These are phyloP conservation scores for Chromis chromis DNA, from an alignment of 2,797 vertebrate species.

Conservation along the genomic window DNA sequence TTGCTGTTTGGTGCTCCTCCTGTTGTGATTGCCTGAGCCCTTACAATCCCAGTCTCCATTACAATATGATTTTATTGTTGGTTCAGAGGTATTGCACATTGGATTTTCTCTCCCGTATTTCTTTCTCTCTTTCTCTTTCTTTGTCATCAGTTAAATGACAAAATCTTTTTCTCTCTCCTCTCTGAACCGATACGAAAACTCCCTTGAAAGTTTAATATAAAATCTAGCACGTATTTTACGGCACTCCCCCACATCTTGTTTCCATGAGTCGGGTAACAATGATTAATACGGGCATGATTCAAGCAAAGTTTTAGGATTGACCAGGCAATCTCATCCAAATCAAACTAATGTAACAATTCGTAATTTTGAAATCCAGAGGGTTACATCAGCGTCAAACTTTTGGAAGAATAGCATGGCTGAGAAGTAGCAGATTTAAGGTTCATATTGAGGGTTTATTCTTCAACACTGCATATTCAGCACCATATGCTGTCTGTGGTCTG, in stretches of 20 bases:
- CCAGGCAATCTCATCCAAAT: constrained; percentile 8
- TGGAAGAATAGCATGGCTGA: constrained; percentile 5
- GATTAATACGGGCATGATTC: constrained; percentile 23
- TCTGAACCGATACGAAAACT: constrained; percentile 25
- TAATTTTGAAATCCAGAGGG: constrained; percentile 16
- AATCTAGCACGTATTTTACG: constrained; percentile 13
- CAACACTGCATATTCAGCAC: constrained; percentile 61
- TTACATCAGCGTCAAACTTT: constrained; percentile 10
- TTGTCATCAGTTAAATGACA: constrained; percentile 41
- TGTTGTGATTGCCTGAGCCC: constrained; percentile 63
- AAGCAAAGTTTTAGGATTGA: constrained; percentile 15
- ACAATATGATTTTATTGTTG: constrained; percentile 35
- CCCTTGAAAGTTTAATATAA: constrained; percentile 34
- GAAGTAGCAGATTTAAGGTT: constrained; percentile 26
- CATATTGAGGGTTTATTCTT: constrained; percentile 22
- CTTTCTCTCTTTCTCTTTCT: constrained; percentile 9
- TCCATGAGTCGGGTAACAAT: neutral
- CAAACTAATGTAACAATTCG: neutral
- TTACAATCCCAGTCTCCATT: constrained; percentile 48
- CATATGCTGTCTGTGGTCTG: constrained; percentile 56
- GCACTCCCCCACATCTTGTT: constrained; percentile 5
- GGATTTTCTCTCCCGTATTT: constrained; percentile 24
- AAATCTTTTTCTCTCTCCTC: constrained; percentile 14
- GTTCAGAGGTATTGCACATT: constrained; percentile 40
- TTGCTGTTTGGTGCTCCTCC: constrained; percentile 76